Conservation (phyloP, 2,888 invertebrate species). For the Gandaritis pyraliata region DNA sequence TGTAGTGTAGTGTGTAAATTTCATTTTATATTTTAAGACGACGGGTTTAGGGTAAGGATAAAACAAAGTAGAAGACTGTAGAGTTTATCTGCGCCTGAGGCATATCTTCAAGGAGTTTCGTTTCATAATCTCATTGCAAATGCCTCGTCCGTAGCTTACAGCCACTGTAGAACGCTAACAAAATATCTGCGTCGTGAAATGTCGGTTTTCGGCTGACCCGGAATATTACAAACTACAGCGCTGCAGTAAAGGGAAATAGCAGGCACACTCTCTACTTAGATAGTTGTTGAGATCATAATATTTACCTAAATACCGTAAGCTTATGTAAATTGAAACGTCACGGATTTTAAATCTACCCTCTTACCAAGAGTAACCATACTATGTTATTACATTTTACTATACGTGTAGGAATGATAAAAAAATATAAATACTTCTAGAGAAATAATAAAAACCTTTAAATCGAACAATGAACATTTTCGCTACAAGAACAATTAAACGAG, state of each 20-base stretch:
- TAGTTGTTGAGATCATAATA: neutral
- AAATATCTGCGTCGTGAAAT: slow-evolving; percentile 35
- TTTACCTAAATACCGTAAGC: neutral
- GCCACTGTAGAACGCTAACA: slow-evolving; percentile 21
- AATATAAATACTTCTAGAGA: too few species aligned
- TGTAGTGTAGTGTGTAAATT: neutral
- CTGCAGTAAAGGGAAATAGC: slow-evolving; percentile 17
- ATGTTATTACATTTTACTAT: too few species aligned
- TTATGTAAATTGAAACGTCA: too few species aligned
- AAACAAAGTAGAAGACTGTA: neutral
- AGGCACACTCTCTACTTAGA: slow-evolving; percentile 9
- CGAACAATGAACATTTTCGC: too few species aligned
- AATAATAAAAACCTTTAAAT: too few species aligned
- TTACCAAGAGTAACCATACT: too few species aligned
- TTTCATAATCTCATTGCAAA: slow-evolving; percentile 9
- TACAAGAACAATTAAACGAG: too few species aligned
- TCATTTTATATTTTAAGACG: neutral
- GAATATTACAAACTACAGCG: slow-evolving; percentile 28
- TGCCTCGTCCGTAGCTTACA: slow-evolving; percentile 9
- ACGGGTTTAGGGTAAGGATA: neutral
- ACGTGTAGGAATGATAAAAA: too few species aligned
- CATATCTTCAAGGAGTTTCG: neutral
- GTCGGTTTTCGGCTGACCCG: slow-evolving; percentile 35
- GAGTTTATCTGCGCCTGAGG: slow-evolving; percentile 1
- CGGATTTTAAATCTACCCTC: too few species aligned